phyloP scores from a whole-genome alignment of 1,140 invertebrate species.

The Lucilia sericata region DNA sequence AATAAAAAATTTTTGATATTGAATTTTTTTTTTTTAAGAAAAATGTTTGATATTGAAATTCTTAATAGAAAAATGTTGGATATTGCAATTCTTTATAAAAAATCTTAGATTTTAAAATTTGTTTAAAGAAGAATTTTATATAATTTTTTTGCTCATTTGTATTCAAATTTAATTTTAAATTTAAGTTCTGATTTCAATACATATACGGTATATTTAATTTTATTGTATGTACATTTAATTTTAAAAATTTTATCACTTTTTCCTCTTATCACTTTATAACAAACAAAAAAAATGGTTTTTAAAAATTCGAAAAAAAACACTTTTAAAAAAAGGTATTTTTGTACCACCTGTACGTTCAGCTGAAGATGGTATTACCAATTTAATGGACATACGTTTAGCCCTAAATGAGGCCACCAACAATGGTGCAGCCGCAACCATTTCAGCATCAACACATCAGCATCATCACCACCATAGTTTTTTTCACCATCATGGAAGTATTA shows the following conservation, averaged over 20 bases:
- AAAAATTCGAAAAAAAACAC: not conserved
- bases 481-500: slow-evolving; percentile 60
- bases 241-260: not conserved
- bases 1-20: too few species aligned
- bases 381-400: slow-evolving; percentile 63
- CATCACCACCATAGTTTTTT: slow-evolving; percentile 45
- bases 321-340: slow-evolving; percentile 59
- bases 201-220: too few species aligned
- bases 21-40: too few species aligned
- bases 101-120: too few species aligned
- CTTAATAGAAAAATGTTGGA: too few species aligned
- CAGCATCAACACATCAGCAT: slow-evolving; percentile 4
- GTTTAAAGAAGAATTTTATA: too few species aligned
- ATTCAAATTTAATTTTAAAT: too few species aligned
- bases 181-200: too few species aligned
- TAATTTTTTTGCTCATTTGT: too few species aligned
- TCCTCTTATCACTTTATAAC: not conserved
- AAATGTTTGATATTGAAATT: too few species aligned
- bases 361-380: slow-evolving; percentile 61
- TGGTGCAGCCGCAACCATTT: slow-evolving; percentile 5
- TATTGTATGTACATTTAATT: not conserved
- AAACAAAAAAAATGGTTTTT: not conserved
- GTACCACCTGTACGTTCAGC: slow-evolving; percentile 53
- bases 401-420: slow-evolving; percentile 62
- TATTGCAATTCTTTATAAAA: too few species aligned